A percentile compares a stretch with the other conserved stretches of the same genome.
These are phyloP conservation scores for Ormia ochracea DNA, from an alignment of 2,888 invertebrate genomes.

Conservation along the genomic window DNA sequence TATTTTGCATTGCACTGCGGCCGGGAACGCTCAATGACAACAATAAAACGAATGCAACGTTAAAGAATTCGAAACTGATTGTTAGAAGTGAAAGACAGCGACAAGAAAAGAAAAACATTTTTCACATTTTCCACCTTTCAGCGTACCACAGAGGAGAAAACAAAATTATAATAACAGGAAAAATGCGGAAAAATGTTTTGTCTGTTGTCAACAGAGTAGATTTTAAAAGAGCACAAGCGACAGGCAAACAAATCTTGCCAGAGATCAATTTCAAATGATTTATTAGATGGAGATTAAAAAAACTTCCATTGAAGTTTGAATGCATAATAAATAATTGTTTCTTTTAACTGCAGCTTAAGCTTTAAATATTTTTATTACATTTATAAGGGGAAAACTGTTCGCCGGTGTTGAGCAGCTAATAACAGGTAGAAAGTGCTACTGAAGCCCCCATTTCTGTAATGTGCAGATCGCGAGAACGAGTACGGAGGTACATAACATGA, in stretches of 20 bases:
- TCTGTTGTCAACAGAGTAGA: slow-evolving; percentile 7
- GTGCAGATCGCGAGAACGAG: too few species aligned
- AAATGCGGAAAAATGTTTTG: slow-evolving; percentile 24
- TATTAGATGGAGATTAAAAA: slow-evolving; percentile 9
- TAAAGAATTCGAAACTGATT: slow-evolving; percentile 17
- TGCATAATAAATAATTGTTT: slow-evolving; percentile 35
- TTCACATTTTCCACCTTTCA: background rate
- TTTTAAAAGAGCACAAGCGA: background rate
- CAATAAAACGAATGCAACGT: background rate
- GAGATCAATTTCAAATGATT: slow-evolving; percentile 28
- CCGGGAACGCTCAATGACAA: slow-evolving; percentile 1
- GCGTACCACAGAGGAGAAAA: background rate
- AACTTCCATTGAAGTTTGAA: slow-evolving; percentile 10
- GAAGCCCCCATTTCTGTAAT: too few species aligned
- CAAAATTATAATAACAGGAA: background rate
- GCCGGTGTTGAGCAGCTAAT: background rate
- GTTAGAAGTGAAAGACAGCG: slow-evolving; percentile 22
- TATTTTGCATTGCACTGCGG: slow-evolving; percentile 16
- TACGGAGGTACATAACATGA: too few species aligned
- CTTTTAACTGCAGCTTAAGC: background rate
- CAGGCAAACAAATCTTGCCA: slow-evolving; percentile 24
- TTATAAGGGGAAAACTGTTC: background rate
- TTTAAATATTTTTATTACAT: background rate
- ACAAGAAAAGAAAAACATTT: slow-evolving; percentile 8
- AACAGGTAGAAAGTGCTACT: background rate